Evolutionary conservation across 2,113 vertebrate species (phyloP), one percentile per base, ranked within the genome.

Genomic region (Nanorana parkeri): DNA sequence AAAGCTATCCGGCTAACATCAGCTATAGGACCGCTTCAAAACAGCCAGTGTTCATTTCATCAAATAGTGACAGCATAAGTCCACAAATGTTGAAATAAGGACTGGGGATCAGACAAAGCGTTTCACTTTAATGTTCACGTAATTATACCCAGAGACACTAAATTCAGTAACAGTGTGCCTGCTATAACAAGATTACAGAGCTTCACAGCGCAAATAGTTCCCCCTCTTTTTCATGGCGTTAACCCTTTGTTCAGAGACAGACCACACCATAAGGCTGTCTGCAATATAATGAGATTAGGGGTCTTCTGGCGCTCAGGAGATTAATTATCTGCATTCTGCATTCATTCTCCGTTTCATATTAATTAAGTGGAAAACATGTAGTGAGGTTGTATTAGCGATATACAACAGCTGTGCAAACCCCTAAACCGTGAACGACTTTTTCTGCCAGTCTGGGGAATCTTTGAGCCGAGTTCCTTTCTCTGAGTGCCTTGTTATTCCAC

Each of bases 251-350:
- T 32, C 28, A 15, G 3, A 79, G 52, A 11, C 61, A 79, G 65
- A 79, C 64, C 77, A 32, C 28, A 56, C 47, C 77, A 79, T 68
- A 79, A 58, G 77, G 77, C 65, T 41, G 47, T 56, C 47, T 55
- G 77, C 65, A 4, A 16, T 58, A 58, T 79, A 79, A 79, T 79
- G 54, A 79, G 77, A 79, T 79, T 79, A 79, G 68, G 65, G 77
- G 52, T 79, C 77, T 67, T 79, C 61, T 79, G 77, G 52, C 77
- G 47, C 64, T 79, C 52, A 68, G 65, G 77, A 79, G 77, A 79
- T 79, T 79, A 79, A 79, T 79, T 79, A 79, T 79, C 64, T 58
- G 52, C 65, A 60, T 79, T 79, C 64, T 58, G 77, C 65, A 79
- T 68, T 79, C 76, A 52, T 77, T 65, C 60, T 63, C 47, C 65